A percentile compares a stretch with the other conserved stretches of the same genome.
phyloP scores from a whole-genome alignment of 2,797 vertebrate genomes.

The Dicrostonyx torquatus region DNA sequence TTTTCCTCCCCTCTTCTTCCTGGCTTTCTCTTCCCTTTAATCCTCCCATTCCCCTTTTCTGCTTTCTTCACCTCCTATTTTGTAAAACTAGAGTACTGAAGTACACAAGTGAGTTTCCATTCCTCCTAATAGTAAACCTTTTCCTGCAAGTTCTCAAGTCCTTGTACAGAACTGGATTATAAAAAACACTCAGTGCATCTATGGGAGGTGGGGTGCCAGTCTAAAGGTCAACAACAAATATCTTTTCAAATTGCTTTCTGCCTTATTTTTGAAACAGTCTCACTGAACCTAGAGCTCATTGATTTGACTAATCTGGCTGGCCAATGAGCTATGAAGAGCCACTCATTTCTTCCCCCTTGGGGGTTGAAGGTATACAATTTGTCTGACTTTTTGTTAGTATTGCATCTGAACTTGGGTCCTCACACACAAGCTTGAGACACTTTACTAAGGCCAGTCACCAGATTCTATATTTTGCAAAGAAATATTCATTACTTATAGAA shows the following conservation, averaged over 20 bases:
- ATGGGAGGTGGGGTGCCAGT: too few relatives aligned
- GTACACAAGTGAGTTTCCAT: not conserved
- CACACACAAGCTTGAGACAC: not conserved
- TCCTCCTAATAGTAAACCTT: not conserved
- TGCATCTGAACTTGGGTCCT: not conserved
- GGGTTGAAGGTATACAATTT: not conserved
- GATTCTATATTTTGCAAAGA: not conserved
- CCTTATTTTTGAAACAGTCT: not conserved
- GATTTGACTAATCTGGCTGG: not conserved
- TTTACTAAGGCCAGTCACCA: not conserved
- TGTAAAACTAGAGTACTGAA: slow-evolving; percentile 1
- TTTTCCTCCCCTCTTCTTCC: not conserved
- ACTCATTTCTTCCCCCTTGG: not conserved
- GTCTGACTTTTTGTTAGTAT: not conserved
- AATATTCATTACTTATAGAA: not conserved
- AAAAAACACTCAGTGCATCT: not conserved
- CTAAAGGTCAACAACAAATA: not conserved
- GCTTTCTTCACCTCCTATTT: not conserved
- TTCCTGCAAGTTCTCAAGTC: not conserved
- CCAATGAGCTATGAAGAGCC: not conserved
- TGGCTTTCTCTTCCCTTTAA: too few relatives aligned
- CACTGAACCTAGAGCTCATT: not conserved
- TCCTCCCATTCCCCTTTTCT: not conserved
- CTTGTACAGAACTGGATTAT: not conserved
- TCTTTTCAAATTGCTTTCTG: not conserved